Evolutionary conservation across 2,888 invertebrate species (phyloP), one percentile per base, ranked within the genome.

Genomic region (Trissolcus brochymenae): DNA sequence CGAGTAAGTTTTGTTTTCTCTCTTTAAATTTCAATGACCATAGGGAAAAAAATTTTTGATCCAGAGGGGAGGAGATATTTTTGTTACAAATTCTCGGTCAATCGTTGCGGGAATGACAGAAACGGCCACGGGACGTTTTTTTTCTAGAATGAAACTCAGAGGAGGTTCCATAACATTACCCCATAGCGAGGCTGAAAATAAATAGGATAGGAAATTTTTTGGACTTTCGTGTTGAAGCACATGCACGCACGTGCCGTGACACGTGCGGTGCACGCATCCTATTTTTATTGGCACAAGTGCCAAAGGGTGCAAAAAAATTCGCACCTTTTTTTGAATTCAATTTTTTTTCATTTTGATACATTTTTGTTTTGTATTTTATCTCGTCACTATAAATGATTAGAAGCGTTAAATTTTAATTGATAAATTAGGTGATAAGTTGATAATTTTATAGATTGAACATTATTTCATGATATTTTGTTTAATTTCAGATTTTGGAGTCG

Each of bases 121-220:
- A 57, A 78, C 74, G 83, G 82, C 82, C 73, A n/a, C 29, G 11
- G 11, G n/a, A 6, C 4, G 4, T 19, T 70, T 74, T 74, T 66
- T 61, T 79, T 46, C 11, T 16, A 1, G 46, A n/a, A 79, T 83
- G 85, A 87, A 88, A 87, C 89, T 89, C 88, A 88, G 89, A 88
- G 89, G 89, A 88, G 89, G 89, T 88, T 84, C 85, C 84, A 83
- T 76, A 81, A 81, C 73, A 83, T 81, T 86, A 86, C 88, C 88
- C 87, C 88, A 88, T 86, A 85, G 85, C 81, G 88, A 87, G 88
- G 83, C 87, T 86, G 85, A 87, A 89, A 89, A 88, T 89, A 89
- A 88, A 88, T 88, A 88, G 88, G 87, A 87, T 35, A 85, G 84
- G 79, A 19, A 16, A 82, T 85, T 86, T 86, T 86, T 87, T 84